These are phyloP conservation scores for Tipula lateralis DNA, from an alignment of 2,888 invertebrate species.

Conservation along the genomic window DNA sequence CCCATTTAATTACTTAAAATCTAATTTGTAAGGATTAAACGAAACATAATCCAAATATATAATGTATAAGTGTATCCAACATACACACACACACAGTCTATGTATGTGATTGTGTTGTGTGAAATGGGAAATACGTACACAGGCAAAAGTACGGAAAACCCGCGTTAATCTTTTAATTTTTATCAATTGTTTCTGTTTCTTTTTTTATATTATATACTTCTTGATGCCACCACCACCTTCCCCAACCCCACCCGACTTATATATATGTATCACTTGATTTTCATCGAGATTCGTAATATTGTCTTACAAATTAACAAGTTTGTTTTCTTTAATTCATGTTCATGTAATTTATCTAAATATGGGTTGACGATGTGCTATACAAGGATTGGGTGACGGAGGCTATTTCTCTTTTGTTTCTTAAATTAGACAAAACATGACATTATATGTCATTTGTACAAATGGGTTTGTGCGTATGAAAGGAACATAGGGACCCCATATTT, in stretches of 20 bases:
- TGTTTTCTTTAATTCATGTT: background rate
- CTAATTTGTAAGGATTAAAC: background rate
- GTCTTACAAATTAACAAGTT: constrained; percentile 24
- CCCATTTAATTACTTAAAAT: background rate
- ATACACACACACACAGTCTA: background rate
- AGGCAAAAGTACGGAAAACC: background rate
- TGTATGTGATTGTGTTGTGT: background rate
- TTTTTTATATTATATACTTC: background rate
- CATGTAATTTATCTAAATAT: background rate
- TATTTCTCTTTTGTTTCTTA: background rate
- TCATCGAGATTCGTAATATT: background rate
- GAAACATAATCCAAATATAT: no score
- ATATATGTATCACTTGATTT: no score
- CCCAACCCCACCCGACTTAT: background rate
- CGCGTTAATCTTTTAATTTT: constrained; percentile 24
- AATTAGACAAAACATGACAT: background rate
- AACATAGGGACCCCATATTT: no score
- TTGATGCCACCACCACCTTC: background rate
- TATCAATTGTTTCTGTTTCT: background rate
- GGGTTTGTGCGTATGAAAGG: no score
- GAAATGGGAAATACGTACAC: background rate
- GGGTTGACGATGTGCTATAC: no score
- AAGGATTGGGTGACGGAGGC: background rate
- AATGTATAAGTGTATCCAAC: background rate
- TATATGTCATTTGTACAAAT: no score